A percentile compares a stretch with the other conserved stretches of the same genome.
These are phyloP conservation scores for Sisor rabdophorus DNA, from an alignment of 2,113 vertebrate species.

Conservation along the genomic window DNA sequence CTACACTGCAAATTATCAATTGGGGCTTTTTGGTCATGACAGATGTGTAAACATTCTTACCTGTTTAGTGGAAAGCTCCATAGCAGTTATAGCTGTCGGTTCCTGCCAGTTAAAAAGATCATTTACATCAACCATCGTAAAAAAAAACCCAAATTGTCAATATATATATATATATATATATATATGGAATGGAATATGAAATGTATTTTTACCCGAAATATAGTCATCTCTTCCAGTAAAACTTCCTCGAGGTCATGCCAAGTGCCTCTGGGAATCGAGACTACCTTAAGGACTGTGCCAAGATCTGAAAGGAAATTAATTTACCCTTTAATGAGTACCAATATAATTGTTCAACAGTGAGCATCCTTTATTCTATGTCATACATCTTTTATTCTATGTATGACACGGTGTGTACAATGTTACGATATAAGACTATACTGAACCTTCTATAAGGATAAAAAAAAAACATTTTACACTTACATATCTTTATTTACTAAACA, in stretches of 20 bases:
- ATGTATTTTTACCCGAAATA: conserved; percentile 80
- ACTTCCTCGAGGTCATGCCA: conserved; percentile 99
- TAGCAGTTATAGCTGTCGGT: conserved; percentile 83
- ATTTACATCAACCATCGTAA: background rate
- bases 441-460: too few relatives aligned
- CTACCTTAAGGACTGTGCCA: conserved; percentile 94
- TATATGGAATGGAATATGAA: background rate
- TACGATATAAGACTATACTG: background rate
- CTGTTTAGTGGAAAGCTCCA: conserved; percentile 98
- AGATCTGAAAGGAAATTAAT: conserved; percentile 69
- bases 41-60: conserved; percentile 57
- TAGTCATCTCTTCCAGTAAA: conserved; percentile 94
- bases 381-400: too few relatives aligned
- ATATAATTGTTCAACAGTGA: background rate
- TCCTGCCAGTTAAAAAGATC: conserved; percentile 70
- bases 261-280: conserved; percentile 92
- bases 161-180: background rate
- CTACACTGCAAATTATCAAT: conserved; percentile 10
- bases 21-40: background rate
- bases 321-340: background rate
- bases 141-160: background rate
- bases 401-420: too few relatives aligned
- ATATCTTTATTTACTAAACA: too few relatives aligned
- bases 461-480: too few relatives aligned
- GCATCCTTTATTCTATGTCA: background rate